phyloP scores from a whole-genome alignment of 2,797 vertebrate species.

The Platalea minor region DNA sequence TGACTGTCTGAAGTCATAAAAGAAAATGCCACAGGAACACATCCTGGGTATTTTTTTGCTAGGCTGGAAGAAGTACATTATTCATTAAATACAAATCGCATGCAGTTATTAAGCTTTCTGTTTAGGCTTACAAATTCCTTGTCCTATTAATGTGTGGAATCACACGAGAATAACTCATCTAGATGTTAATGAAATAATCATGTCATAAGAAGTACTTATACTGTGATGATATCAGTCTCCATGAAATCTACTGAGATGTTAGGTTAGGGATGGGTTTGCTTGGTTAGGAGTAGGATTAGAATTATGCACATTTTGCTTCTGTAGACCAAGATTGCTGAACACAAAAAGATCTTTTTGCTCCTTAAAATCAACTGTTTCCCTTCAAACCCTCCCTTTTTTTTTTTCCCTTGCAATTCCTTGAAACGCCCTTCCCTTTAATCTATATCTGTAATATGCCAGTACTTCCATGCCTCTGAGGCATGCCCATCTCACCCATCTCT shows the following conservation, averaged over 20 bases:
- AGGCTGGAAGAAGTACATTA: neutral
- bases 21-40: neutral
- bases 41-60: neutral
- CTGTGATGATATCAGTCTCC: neutral
- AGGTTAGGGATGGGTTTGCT: neutral
- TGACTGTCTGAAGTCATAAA: constrained; percentile 31
- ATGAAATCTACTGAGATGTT: neutral
- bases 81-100: neutral
- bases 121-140: neutral
- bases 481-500: neutral
- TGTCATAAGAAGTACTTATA: neutral
- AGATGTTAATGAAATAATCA: constrained; percentile 6
- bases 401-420: neutral
- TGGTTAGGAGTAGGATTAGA: neutral
- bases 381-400: neutral
- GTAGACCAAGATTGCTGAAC: neutral
- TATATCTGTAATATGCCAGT: neutral
- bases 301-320: neutral
- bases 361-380: neutral
- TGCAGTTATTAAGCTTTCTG: neutral
- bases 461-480: neutral
- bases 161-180: constrained; percentile 13
- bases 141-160: neutral
- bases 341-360: neutral
- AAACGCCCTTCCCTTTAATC: neutral